Base-by-base conservation (phyloP, 2,113 vertebrate genomes). In the Solea solea region DNA sequence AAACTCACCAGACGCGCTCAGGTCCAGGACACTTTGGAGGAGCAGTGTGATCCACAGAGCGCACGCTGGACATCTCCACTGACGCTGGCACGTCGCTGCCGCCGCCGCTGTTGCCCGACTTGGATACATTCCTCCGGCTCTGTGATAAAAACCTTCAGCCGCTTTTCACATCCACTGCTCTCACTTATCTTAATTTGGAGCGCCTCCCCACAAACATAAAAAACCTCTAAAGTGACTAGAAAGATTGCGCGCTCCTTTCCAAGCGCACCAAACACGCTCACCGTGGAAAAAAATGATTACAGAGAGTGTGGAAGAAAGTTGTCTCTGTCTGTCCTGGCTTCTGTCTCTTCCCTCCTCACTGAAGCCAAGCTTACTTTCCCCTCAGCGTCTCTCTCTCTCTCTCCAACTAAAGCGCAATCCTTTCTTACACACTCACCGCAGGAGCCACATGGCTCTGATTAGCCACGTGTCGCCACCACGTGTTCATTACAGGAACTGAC, bases 61-160 rank as follows among this genome's bases (percentile, higher is more conserved):
- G 83, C 81, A 78, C 71, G 64, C 74, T 78, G 91, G 91, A 90
- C 90, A 91, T 87, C 91, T 85, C 89, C 76, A 70, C 15, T 74
- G 73, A 81, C 81, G 76, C 76, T 74, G 87, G 80, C 79, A 84
- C 77, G 57, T 74, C 72, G 89, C 84, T 77, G 34, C 34, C 34
- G 34, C 5, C 34, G 34, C 34, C 5, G 34, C 34, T 34, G 34
- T 34, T 34, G 69, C 81, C 89, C 90, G 79, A 73, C 42, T 87
- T 77, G 78, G 82, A 90, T 91, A 87, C 93, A 93, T 93, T 91
- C 92, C 91, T 91, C 81, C 86, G 77, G 86, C 69, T 84, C 67
- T 87, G 73, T 61, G 60, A 66, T 74, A 54, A 56, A 64, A 75
- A 70, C 57, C 72, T 72, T 51, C 46, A 21, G 48, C 72, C 66